Conservation (phyloP, 2,113 vertebrate genomes). For the Podilymbus podiceps region DNA sequence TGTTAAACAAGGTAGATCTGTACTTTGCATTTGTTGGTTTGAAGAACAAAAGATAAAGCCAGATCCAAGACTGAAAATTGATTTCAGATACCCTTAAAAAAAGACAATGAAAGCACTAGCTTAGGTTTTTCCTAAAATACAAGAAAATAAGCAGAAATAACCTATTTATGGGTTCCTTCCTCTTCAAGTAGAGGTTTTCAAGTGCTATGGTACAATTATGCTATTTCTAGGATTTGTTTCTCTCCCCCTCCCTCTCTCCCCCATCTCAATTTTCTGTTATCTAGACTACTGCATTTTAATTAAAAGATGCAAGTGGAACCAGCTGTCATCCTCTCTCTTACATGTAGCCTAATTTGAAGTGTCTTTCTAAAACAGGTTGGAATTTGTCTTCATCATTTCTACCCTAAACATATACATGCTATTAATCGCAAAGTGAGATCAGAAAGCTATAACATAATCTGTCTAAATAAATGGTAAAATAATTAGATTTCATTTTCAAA, state of each 20-base stretch:
- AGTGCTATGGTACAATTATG: not conserved
- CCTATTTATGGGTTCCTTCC: not conserved
- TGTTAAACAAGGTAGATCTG: not conserved
- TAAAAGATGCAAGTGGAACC: not conserved
- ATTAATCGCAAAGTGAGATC: not conserved
- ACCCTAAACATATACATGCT: not conserved
- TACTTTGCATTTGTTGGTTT: not conserved
- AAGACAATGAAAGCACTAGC: not conserved
- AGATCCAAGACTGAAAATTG: not conserved
- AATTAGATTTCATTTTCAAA: slow-evolving; percentile 36
- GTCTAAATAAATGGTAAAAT: slow-evolving; percentile 14
- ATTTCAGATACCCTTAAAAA: not conserved
- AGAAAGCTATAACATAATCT: not conserved
- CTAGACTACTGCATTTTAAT: slow-evolving; percentile 1
- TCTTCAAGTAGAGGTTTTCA: not conserved
- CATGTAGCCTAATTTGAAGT: not conserved
- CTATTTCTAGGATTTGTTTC: not conserved
- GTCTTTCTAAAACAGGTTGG: not conserved
- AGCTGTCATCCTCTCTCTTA: not conserved
- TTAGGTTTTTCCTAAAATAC: not conserved
- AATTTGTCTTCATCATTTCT: not conserved
- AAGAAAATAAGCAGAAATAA: not conserved
- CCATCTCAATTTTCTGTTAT: not conserved
- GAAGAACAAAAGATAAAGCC: not conserved
- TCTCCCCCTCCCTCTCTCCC: not conserved